phyloP scores from a whole-genome alignment of 2,888 invertebrate species.

The Marronus borbonicus region DNA sequence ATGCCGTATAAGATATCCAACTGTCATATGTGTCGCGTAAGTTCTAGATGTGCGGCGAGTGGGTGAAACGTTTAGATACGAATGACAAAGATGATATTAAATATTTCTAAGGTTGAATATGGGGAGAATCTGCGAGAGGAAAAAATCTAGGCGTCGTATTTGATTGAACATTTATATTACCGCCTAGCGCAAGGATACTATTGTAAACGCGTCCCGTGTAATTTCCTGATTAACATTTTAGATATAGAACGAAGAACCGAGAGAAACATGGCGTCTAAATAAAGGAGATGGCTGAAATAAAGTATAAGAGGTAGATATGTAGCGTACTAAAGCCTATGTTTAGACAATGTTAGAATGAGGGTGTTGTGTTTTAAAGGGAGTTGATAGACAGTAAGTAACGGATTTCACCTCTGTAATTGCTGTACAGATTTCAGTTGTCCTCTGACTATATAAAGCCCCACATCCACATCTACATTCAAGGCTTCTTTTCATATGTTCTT shows the following conservation, averaged over 20 bases:
- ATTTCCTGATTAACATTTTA: constrained; percentile 34
- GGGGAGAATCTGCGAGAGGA: no score
- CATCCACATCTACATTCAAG: constrained; percentile 50
- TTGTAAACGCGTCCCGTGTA: constrained; percentile 4
- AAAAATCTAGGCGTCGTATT: no score
- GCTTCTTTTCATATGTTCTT: constrained; percentile 48
- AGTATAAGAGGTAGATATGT: constrained; percentile 39
- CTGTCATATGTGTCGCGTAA: constrained; percentile 27
- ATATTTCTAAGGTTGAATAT: no score
- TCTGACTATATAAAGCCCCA: constrained; percentile 49
- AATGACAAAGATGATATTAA: neutral
- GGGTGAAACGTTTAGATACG: constrained; percentile 35
- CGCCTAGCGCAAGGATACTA: no score
- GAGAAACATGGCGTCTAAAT: constrained; percentile 7
- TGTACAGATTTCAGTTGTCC: constrained; percentile 55
- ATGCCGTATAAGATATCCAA: constrained; percentile 52
- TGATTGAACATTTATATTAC: no score
- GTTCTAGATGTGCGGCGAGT: constrained; percentile 7
- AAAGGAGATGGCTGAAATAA: constrained; percentile 35
- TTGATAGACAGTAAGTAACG: constrained; percentile 40
- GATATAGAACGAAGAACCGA: constrained; percentile 12
- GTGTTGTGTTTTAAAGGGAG: constrained; percentile 46
- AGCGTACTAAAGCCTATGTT: constrained; percentile 47
- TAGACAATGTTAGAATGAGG: constrained; percentile 48
- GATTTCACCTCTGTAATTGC: constrained; percentile 57